Conservation (phyloP, 2,113 vertebrate genomes). For the Desmodus rotundus region DNA sequence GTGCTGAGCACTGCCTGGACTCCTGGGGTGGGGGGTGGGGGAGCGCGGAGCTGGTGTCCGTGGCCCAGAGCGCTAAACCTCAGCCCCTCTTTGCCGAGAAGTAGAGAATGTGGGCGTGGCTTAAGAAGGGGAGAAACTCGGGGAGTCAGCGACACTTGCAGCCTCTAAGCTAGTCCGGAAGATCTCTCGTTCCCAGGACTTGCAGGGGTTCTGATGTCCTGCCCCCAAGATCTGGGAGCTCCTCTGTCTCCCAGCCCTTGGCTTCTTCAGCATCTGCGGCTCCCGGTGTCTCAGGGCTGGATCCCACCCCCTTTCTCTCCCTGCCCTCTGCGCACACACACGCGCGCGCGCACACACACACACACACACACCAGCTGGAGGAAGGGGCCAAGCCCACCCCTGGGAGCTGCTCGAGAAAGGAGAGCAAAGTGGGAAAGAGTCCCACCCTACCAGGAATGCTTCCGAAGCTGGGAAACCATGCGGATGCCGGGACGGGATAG, state of each 20-base stretch:
- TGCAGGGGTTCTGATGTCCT: neutral
- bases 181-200: constrained; percentile 18
- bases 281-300: neutral
- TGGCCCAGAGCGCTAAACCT: neutral
- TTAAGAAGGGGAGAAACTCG: neutral
- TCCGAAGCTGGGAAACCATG: neutral
- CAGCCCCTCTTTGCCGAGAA: neutral
- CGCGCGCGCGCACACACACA: neutral
- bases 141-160: constrained; percentile 1
- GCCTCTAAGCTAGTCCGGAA: constrained; percentile 13
- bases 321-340: neutral
- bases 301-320: constrained; percentile 8
- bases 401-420: neutral
- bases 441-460: neutral
- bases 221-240: neutral
- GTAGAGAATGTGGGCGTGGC: constrained; percentile 57
- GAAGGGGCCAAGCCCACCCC: neutral
- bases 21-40: neutral
- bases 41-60: neutral
- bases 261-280: neutral
- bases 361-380: neutral
- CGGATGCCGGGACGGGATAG: neutral
- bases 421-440: neutral
- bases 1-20: neutral
- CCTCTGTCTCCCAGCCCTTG: neutral